Evolutionary conservation across 2,113 vertebrate species (phyloP), one percentile per base, ranked within the genome.

Genomic region (Indicator indicator): DNA sequence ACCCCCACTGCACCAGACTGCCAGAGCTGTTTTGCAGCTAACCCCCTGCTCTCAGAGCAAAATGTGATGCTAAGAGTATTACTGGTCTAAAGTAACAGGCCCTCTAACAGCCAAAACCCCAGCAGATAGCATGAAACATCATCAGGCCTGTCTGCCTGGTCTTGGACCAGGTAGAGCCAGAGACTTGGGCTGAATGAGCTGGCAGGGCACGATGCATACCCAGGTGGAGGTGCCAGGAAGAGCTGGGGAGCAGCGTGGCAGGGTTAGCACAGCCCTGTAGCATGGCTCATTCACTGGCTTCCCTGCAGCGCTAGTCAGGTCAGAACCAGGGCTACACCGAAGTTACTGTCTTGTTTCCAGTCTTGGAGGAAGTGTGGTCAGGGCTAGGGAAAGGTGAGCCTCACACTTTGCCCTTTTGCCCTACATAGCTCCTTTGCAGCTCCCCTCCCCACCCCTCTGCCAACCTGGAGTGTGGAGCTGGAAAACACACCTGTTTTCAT

Each of bases 191-290:
- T 89, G 40, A 30, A 12, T 9, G 21, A 32, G 7, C 9, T 1
- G 5, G 13, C 32, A n/a, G 65, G 48, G n/a, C 9, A 8, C 2
- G 0, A 27, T 0, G 1, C 42, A 7, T 20, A 11, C 46, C 59
- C 0, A 0, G 32, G 24, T 3, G n/a, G 76, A 85, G 71, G 28
- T 40, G 33, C 65, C 0, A 0, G 17, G 1, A 2, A 21, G 76
- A 26, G 46, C 52, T 38, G 27, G 23, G 38, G 26, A 67, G 59
- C 2, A 0, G 23, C 1, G 2, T 67, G 38, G 70, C 40, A 23
- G 48, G 70, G 17, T 44, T 54, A 67, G 38, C 1, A 0, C 0
- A 3, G 64, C 33, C 14, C 64, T 30, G n/a, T 12, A 24, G 28
- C 19, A 12, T 1, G 1, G 48, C 24, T 63, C 30, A 21, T 68